Base-by-base conservation (phyloP, 2,888 invertebrate genomes). In the Spisula subtruncata region DNA sequence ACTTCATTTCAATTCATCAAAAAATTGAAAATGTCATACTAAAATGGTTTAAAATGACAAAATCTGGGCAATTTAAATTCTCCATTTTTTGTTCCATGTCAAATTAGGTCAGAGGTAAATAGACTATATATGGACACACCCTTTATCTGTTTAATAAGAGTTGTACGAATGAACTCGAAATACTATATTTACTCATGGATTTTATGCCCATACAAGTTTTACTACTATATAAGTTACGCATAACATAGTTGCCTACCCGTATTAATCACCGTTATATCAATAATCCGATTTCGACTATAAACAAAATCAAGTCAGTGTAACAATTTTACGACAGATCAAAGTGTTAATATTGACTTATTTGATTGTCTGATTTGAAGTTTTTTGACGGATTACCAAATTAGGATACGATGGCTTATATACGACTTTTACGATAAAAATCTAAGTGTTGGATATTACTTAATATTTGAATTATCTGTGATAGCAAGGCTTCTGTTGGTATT, bases 241-340 rank as follows among this genome's bases (percentile, higher is more conserved):
- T 85, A 85, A 29, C 54, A 80, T 41, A 56, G 85, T 85, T 85
- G 48, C 88, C 84, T 84, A 84, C 84, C 41, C 60, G 54, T 81
- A 81, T 51, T 81, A 51, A 18, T 29, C 29, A 88, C 16, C 66
- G 85, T 79, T 83, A 80, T 51, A 54, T 81, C 66, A 81, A 88
- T 88, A 88, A 88, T 84, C 84, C 16, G 85, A 88, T 88, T 88
- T 88, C 41, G 20, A 81, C 81, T 32, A 14, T 83, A 48, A 85
- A 81, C 83, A 54, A 75, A 35, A 25, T 75, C 12, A 75, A 75
- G 75, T 75, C 75, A 75, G 35, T 35, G 60, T 71, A 32, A 18
- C 60, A 41, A 10, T 51, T 66, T 66, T 25, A 66, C 60, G 10
- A 66, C 8, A 66, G 60, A 79, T 85, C 85, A 85, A 79, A 85